Conservation (phyloP, 1,140 invertebrate species). For the Lordiphosa clarofinis region DNA sequence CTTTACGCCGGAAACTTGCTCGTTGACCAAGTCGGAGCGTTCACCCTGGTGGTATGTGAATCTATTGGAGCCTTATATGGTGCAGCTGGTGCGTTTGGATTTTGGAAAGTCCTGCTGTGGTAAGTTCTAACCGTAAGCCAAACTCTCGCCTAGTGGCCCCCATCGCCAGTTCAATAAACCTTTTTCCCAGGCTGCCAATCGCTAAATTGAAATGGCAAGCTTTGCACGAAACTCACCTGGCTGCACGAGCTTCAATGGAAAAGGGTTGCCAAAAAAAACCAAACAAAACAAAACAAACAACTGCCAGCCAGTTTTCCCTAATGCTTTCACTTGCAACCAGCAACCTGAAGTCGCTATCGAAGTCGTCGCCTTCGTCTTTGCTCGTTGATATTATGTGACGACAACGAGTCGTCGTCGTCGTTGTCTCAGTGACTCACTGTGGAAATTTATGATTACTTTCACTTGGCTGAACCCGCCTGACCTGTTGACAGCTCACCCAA, state of each 20-base stretch:
- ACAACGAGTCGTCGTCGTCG: constrained; percentile 12
- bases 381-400: constrained; percentile 57
- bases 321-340: constrained; percentile 68
- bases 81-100: constrained; percentile 94
- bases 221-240: constrained; percentile 38
- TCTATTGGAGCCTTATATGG: constrained; percentile 96
- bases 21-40: constrained; percentile 89
- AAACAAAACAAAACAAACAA: constrained; percentile 59
- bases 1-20: constrained; percentile 92
- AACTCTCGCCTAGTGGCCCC: constrained; percentile 14
- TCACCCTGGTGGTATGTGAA: constrained; percentile 98
- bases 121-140: constrained; percentile 80
- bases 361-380: constrained; percentile 7
- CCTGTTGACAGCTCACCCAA: constrained; percentile 28
- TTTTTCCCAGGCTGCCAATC: constrained; percentile 34
- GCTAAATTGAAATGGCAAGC: constrained; percentile 43
- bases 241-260: constrained; percentile 7
- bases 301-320: constrained; percentile 59
- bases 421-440: constrained; percentile 50
- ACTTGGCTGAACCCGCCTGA: constrained; percentile 60
- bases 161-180: constrained; percentile 33
- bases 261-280: constrained; percentile 47
- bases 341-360: constrained; percentile 29
- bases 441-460: constrained; percentile 79
- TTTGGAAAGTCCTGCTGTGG: constrained; percentile 96